Evolutionary conservation across 2,797 vertebrate genomes (phyloP).

Genomic region (Arnoldichthys spilopterus): DNA sequence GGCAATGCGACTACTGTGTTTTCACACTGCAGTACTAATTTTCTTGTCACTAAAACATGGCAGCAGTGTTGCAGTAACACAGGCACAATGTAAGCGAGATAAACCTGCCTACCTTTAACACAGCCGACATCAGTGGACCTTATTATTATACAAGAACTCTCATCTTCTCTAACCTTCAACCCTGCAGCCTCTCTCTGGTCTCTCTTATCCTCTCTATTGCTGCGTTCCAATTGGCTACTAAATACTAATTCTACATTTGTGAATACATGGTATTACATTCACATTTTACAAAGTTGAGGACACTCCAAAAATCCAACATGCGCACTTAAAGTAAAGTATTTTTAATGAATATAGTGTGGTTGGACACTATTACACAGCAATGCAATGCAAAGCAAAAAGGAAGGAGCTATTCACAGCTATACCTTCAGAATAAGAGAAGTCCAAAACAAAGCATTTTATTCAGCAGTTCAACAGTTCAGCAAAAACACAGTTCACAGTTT

Average conservation of each 20-base stretch:
- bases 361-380: not conserved
- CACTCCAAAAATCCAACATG: not conserved
- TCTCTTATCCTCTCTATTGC: slow-evolving; percentile 10
- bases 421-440: too few relatives aligned
- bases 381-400: not conserved
- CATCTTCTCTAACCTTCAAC: slow-evolving; percentile 32
- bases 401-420: not conserved
- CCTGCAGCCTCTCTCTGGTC: slow-evolving; percentile 25
- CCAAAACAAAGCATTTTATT: too few relatives aligned
- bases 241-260: not conserved
- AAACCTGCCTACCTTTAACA: slow-evolving; percentile 15
- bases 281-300: not conserved
- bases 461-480: too few relatives aligned
- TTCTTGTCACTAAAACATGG: slow-evolving; percentile 27
- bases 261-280: not conserved
- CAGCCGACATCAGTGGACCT: slow-evolving; percentile 27
- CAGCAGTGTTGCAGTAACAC: slow-evolving; percentile 24
- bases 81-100: slow-evolving; percentile 22
- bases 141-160: slow-evolving; percentile 25
- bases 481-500: too few relatives aligned
- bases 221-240: not conserved
- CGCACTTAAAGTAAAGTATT: not conserved
- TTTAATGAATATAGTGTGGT: not conserved
- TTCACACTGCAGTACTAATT: slow-evolving; percentile 32
- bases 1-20: slow-evolving; percentile 6